Base-by-base conservation (phyloP, 2,888 invertebrate genomes). In the Dicyrtoma fusca region DNA sequence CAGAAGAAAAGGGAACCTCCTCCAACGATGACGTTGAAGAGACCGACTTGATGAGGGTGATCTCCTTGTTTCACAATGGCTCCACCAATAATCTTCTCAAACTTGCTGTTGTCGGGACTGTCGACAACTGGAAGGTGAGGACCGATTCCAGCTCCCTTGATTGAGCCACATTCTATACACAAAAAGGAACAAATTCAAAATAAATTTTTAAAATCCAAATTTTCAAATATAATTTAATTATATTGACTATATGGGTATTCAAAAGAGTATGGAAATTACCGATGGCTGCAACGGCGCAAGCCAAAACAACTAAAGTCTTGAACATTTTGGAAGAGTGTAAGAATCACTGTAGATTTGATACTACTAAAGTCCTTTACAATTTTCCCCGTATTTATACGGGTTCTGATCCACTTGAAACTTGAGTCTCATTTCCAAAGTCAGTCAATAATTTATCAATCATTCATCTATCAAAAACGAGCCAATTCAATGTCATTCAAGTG, bases 71-170 rank as follows among this genome's bases (percentile, higher is more conserved):
- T 26, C 6, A 25, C 51, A 13, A 66, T 49, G 14, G 45, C n/a
- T 34, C 66, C 66, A 14, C 66, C 66, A 26, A 66, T 34, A 53
- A 66, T 66, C 53, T 34, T 66, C n/a, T n/a, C 26, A 4, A 34
- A 17, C 8, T 34, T 34, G 34, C 34, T 34, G 34, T 23, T n/a
- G 17, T 34, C 11, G 26, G n/a, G 23, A n/a, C 3, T n/a, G n/a
- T 25, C 34, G n/a, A 23, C 23, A 10, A 42, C 25, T 4, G 26
- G 49, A 25, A 53, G 49, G 17, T 26, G 17, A 1, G 25, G 25
- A 6, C 17, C 11, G 17, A 45, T 34, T 1, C 23, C 14, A 6
- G 42, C 25, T 42, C 4, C 17, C 10, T 47, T 17, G 11, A 64
- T 25, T 14, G 21, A 23, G 26, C 49, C 26, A n/a, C 51, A 23